Base-by-base conservation (phyloP, 2,888 invertebrate genomes). In the Amorpha juglandis region DNA sequence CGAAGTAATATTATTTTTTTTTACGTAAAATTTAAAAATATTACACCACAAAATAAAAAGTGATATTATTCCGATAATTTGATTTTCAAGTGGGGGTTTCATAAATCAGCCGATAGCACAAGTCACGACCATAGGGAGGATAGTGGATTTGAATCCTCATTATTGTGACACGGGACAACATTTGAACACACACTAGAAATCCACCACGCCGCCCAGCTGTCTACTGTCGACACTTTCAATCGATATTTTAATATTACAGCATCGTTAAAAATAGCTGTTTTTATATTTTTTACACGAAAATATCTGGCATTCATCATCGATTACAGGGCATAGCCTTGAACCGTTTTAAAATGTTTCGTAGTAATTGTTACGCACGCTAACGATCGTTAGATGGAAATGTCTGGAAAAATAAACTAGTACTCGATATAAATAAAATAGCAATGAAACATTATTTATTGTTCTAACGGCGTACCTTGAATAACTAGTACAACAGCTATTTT, bases 281-380 rank as follows among this genome's bases (percentile, higher is more conserved):
- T 19, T 3, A 38, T n/a, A 19, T 12, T 42, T 58, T 58, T 42
- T 11, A 42, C 58, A 12, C 16, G 27, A 27, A n/a, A 58, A 19
- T 42, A 12, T 42, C 12, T 42, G 42, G 19, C 19, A 42, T 11
- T 11, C 1, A 42, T 58, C 11, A 58, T 58, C 58, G 58, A 42
- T 58, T 42, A 38, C 19, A 58, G 19, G 58, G 16, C 42, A 16
- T 42, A 19, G 11, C 58, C 58, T 58, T 58, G 58, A 58, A 42
- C 42, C 16, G 12, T 38, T 42, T 19, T 19, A 42, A 19, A 55
- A 9, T 35, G 38, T 38, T 55, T 16, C 55, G 19, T 35, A 55
- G 35, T 58, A 42, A 19, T 58, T 58, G 38, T 58, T 38, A 58
- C 11, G 16, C 11, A 38, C 38, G 38, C 11, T 14, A n/a, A n/a